Conservation (phyloP, 1,140 invertebrate genomes). For the Triops cancriformis region DNA sequence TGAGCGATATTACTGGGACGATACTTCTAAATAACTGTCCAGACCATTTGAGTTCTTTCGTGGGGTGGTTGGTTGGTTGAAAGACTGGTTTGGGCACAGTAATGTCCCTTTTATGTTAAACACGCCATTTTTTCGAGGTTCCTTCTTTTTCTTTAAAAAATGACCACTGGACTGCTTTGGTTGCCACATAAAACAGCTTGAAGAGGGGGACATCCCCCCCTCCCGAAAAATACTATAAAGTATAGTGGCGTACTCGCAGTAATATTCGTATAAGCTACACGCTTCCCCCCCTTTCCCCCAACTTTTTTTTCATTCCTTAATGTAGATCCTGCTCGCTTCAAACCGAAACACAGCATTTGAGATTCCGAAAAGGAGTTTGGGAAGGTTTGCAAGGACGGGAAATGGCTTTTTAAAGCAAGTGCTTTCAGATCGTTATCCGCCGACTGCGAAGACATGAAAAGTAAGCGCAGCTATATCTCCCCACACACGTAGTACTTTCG, state of each 20-base stretch:
- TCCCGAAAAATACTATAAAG: background rate
- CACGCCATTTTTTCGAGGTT: background rate
- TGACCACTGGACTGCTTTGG: background rate
- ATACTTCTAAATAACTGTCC: conserved; percentile 14
- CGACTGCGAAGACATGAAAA: background rate
- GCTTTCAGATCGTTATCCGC: conserved; percentile 4
- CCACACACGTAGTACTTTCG: too few relatives aligned
- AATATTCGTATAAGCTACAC: background rate
- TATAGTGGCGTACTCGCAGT: conserved; percentile 5
- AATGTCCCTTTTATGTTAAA: conserved; percentile 1
- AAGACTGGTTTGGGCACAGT: background rate
- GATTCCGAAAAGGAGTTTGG: background rate
- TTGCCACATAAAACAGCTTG: background rate
- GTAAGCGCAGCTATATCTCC: background rate
- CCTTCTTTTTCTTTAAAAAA: background rate
- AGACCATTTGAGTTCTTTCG: conserved; percentile 1
- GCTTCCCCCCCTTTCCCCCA: background rate
- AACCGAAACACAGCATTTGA: conserved; percentile 3
- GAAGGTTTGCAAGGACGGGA: background rate
- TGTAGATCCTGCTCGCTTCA: background rate
- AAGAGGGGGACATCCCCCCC: background rate
- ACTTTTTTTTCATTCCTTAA: background rate
- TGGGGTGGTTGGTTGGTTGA: background rate
- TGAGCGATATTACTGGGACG: background rate
- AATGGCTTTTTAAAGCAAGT: conserved; percentile 11